Conservation (phyloP, 2,888 invertebrate genomes). For the Mylabris sibirica region DNA sequence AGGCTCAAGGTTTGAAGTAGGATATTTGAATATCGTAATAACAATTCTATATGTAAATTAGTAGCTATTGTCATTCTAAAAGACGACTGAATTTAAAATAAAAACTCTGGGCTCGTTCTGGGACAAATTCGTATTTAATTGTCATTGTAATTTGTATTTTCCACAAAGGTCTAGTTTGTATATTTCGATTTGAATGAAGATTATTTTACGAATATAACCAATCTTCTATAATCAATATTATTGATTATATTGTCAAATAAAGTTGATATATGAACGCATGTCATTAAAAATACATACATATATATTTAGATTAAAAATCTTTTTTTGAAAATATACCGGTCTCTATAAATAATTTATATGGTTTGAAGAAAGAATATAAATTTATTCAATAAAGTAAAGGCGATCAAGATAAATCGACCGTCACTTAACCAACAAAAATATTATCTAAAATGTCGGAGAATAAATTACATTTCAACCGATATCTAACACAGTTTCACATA, state of each 20-base stretch:
- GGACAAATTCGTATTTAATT: too few species aligned
- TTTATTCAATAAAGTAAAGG: conserved; percentile 8
- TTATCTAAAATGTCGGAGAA: conserved; percentile 22
- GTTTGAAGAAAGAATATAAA: not conserved
- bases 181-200: not conserved
- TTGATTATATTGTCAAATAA: not conserved
- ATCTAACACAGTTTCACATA: not conserved
- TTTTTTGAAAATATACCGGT: not conserved
- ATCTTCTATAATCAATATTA: not conserved
- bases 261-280: not conserved
- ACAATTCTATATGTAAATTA: too few species aligned
- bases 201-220: not conserved
- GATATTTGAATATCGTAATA: too few species aligned
- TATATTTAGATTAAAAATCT: not conserved
- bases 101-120: too few species aligned
- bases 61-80: too few species aligned
- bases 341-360: not conserved
- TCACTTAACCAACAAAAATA: not conserved
- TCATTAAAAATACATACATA: not conserved
- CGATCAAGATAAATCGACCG: conserved; percentile 3
- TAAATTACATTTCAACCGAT: conserved; percentile 44
- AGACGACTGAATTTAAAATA: too few species aligned
- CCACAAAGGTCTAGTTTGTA: too few species aligned
- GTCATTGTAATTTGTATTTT: too few species aligned
- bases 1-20: too few species aligned